Base-by-base conservation (phyloP, 37 sponge, comb jelly and placozoan species). In the Halisarca cf. caerulea region DNA sequence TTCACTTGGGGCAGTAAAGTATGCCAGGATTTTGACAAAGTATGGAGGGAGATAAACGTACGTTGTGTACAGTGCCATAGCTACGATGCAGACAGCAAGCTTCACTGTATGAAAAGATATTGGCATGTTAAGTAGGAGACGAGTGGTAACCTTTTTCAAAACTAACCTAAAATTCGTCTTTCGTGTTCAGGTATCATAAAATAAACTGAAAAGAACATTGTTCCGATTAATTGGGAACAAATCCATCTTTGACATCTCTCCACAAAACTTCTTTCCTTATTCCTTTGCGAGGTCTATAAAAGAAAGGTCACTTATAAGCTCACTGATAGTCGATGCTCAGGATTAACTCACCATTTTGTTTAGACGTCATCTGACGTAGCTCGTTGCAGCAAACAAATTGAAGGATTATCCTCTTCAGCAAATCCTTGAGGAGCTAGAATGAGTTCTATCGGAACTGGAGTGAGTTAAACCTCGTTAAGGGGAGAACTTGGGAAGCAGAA, bases 401-500 rank as follows among this genome's bases (percentile, higher is more conserved):
- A 11, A 79, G 35, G 37, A 78, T 59, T 24, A 11, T 64, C 32
- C 47, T 64, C 57, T 40, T 81, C 40, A 17, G 40, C 25, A 58
- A 32, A 37, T 9, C n/a, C n/a, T n/a, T n/a, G n/a, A n/a, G n/a
- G n/a, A n/a, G n/a, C n/a, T 14, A 60, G 75, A 30, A 96, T 96
- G 97, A 96, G 97, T 62, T 96, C 97, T 4, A 93, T 96, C 74
- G 97, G 97, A 37, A 91, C 97, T 45, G 97, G 97, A 73, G 95
- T 95, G 55, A 95, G 90, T 2, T 25, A 21, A 68, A 47, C 51
- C 54, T 23, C 55, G n/a, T n/a, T n/a, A n/a, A n/a, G n/a, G n/a
- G n/a, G n/a, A n/a, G n/a, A n/a, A n/a, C n/a, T n/a, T n/a, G n/a
- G n/a, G n/a, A n/a, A n/a, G n/a, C n/a, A n/a, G n/a, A n/a, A n/a